phyloP scores from a whole-genome alignment of 2,797 vertebrate genomes.

The Myotis pilosus region DNA sequence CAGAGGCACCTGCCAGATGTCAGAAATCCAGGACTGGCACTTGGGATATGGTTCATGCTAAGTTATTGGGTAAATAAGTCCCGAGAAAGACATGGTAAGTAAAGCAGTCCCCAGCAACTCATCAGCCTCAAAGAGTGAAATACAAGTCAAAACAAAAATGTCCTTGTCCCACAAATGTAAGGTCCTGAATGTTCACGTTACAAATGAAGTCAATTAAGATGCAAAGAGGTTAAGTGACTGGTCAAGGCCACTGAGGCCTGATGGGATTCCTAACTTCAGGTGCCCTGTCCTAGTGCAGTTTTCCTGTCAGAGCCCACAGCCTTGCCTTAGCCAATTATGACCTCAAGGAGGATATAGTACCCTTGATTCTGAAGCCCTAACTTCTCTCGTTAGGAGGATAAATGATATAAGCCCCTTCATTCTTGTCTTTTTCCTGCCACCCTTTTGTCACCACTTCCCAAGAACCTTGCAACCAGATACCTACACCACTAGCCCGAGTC shows the following conservation, averaged over 20 bases:
- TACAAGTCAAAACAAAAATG: not conserved
- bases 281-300: not conserved
- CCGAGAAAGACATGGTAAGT: not conserved
- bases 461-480: not conserved
- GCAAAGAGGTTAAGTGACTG: not conserved
- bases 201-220: not conserved
- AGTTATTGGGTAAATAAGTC: not conserved
- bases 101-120: not conserved
- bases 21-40: not conserved
- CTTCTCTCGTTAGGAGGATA: not conserved
- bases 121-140: not conserved
- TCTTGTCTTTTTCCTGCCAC: not conserved
- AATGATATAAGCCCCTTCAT: not conserved
- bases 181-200: not conserved
- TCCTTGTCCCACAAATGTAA: not conserved
- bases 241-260: not conserved
- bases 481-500: not conserved
- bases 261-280: not conserved
- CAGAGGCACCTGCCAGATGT: not conserved
- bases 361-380: not conserved
- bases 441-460: not conserved
- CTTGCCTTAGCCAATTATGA: not conserved
- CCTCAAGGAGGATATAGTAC: not conserved
- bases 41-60: not conserved
- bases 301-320: not conserved